Percentiles rank a stretch among this genome's conserved stretches.
These are phyloP conservation scores for Chunga burmeisteri DNA, from an alignment of 2,113 vertebrate genomes.

Conservation along the genomic window DNA sequence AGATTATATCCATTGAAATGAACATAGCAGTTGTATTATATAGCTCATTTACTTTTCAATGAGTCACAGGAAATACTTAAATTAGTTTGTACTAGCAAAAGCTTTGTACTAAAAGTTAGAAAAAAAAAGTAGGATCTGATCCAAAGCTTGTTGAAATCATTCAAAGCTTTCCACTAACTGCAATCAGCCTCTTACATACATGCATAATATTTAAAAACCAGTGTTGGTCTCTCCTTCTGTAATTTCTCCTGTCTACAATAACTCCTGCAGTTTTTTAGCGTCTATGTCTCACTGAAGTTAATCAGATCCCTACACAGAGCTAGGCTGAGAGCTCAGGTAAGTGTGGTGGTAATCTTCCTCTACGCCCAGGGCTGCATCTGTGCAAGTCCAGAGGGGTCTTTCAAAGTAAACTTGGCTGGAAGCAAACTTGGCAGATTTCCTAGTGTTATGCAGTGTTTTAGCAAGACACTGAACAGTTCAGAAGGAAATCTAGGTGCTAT, in stretches of 20 bases:
- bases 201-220: background rate
- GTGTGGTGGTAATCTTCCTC: background rate
- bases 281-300: background rate
- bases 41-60: conserved; percentile 29
- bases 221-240: background rate
- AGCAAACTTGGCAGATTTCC: background rate
- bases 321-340: background rate
- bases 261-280: background rate
- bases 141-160: background rate
- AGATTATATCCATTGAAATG: conserved; percentile 15
- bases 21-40: background rate
- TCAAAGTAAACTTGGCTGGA: background rate
- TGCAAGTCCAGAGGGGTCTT: background rate
- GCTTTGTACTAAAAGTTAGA: background rate
- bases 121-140: background rate
- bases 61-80: conserved; percentile 55
- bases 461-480: background rate
- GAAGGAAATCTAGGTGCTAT: background rate
- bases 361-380: background rate
- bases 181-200: background rate
- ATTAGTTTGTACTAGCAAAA: background rate
- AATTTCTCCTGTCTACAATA: background rate
- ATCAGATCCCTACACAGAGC: background rate
- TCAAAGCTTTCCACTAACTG: background rate
- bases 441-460: background rate